These are phyloP conservation scores for Zaprionus davidi DNA, from an alignment of 1,140 invertebrate species.

Conservation along the genomic window DNA sequence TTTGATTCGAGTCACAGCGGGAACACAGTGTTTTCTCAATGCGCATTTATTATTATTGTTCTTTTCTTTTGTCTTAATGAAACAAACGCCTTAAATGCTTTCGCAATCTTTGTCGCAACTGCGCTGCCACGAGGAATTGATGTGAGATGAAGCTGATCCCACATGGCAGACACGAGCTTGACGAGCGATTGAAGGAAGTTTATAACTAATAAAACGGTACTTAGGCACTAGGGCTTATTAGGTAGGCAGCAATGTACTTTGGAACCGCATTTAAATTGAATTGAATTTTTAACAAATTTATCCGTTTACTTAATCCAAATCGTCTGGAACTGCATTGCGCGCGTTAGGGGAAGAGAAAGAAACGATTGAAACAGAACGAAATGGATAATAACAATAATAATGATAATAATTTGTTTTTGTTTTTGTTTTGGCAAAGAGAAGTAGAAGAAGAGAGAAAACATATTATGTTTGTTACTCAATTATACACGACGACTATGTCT, in stretches of 20 bases:
- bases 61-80: slow-evolving; percentile 47
- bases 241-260: slow-evolving; percentile 35
- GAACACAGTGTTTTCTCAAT: slow-evolving; percentile 47
- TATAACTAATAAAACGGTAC: slow-evolving; percentile 61
- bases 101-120: slow-evolving; percentile 23
- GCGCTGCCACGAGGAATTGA: slow-evolving; percentile 25
- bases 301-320: slow-evolving; percentile 70
- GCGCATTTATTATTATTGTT: slow-evolving; percentile 71
- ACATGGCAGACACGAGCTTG: not conserved
- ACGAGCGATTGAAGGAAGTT: slow-evolving; percentile 10
- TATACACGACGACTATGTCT: slow-evolving; percentile 58
- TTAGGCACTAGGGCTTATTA: slow-evolving; percentile 71
- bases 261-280: slow-evolving; percentile 36
- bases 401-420: not conserved
- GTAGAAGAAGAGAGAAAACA: slow-evolving; percentile 49
- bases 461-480: slow-evolving; percentile 45
- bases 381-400: slow-evolving; percentile 22
- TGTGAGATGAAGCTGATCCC: slow-evolving; percentile 65
- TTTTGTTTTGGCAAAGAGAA: slow-evolving; percentile 42
- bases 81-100: slow-evolving; percentile 70
- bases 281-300: slow-evolving; percentile 51
- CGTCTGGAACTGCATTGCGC: slow-evolving; percentile 57
- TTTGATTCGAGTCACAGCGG: not conserved
- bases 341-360: slow-evolving; percentile 36
- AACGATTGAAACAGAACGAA: slow-evolving; percentile 49